Evolutionary conservation across 1,140 invertebrate species (phyloP), one percentile per base, ranked within the genome.

Genomic region (Streblospio benedicti): DNA sequence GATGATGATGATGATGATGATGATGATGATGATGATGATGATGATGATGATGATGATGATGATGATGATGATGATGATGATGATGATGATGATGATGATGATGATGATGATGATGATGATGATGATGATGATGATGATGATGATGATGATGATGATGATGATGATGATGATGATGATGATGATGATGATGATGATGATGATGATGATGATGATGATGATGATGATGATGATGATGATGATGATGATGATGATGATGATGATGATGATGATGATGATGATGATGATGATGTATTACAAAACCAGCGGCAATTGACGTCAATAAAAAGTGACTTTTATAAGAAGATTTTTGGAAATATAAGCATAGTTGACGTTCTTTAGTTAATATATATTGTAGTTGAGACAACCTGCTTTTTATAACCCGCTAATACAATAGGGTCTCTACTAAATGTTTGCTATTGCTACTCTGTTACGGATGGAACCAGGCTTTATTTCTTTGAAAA

Each of bases 71-170:
- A 30, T 58, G 43, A 30, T 58, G 44, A 51, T 58, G 44, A 53
- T 53, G 6, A 30, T 58, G 20, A 53, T 53, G 44, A 53, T 53
- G 44, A 53, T 53, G 44, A 53, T 27, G 20, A 5, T 16, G 55
- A 49, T 51, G 55, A 49, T 51, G 28, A 51, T 53, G 44, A 51
- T 53, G 38, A 53, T 58, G 38, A 52, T 58, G 44, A 58, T 25
- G 23, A 53, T n/a, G n/a, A 58, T 58, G 23, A 51, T 51, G 28
- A 58, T 58, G 45, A 53, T 58, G 20, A 58, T 58, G 20, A 30
- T 58, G 44, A 51, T 58, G 6, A 54, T 58, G 20, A 52, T 51
- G 44, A 53, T 58, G 41, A 58, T 58, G 20, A 53, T 51, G 20
- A 53, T 53, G 47, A 27, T 58, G 20, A 53, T 53, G 20, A 58